These are phyloP conservation scores for Gadus chalcogrammus DNA, from an alignment of 2,113 vertebrate species.

Conservation along the genomic window DNA sequence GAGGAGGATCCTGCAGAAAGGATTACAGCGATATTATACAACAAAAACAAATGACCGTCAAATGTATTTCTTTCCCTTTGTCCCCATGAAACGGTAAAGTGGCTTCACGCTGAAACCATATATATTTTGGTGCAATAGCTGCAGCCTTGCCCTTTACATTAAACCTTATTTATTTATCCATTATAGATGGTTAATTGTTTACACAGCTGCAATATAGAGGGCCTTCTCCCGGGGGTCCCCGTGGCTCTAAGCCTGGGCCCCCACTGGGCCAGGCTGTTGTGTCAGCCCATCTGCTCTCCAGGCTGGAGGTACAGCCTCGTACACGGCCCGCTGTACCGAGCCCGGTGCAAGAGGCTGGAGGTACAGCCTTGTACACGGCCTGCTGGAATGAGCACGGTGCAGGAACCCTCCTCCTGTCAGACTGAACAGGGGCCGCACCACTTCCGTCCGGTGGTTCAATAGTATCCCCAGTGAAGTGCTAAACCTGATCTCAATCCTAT, in stretches of 20 bases:
- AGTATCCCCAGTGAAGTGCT: too few relatives aligned
- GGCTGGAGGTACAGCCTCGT: neutral
- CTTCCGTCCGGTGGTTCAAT: too few relatives aligned
- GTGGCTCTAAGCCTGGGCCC: conserved; percentile 26
- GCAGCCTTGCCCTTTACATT: conserved; percentile 8
- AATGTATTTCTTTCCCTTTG: too few relatives aligned
- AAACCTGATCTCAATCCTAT: too few relatives aligned
- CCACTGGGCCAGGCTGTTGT: conserved; percentile 34
- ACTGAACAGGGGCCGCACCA: too few relatives aligned
- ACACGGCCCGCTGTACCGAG: too few relatives aligned
- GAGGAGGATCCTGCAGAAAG: conserved; percentile 82
- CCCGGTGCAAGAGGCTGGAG: too few relatives aligned
- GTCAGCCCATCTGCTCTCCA: conserved; percentile 25
- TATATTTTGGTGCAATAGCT: neutral
- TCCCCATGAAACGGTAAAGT: too few relatives aligned
- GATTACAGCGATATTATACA: neutral
- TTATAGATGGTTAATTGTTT: conserved; percentile 31
- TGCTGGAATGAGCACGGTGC: too few relatives aligned
- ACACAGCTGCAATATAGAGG: conserved; percentile 45
- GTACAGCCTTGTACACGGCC: too few relatives aligned
- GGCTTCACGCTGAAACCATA: neutral
- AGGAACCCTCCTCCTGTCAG: too few relatives aligned
- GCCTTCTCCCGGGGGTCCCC: conserved; percentile 19
- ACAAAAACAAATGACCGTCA: neutral
- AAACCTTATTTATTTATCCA: conserved; percentile 23